A percentile compares a stretch with the other conserved stretches of the same genome.
phyloP scores from a whole-genome alignment of 2,888 invertebrate genomes.

The Endotricha flammealis region DNA sequence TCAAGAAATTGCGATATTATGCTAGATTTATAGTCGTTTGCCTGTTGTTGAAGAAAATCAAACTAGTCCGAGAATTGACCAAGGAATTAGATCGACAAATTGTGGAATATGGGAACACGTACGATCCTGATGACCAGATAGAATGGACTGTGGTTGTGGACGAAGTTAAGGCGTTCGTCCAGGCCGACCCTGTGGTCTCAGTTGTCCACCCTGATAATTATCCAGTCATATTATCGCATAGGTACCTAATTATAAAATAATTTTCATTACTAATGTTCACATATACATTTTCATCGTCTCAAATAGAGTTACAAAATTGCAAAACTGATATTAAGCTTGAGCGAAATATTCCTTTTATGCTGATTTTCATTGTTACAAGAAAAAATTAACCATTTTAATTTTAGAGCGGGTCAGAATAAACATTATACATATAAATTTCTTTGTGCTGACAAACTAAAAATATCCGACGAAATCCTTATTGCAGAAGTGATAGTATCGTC shows the following conservation, averaged over 20 bases:
- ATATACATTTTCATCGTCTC: too few relatives aligned
- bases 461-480: too few relatives aligned
- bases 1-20: slow-evolving; percentile 96
- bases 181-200: slow-evolving; percentile 92
- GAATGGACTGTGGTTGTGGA: slow-evolving; percentile 97
- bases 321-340: too few relatives aligned
- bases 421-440: too few relatives aligned
- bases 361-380: too few relatives aligned
- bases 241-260: slow-evolving; percentile 70
- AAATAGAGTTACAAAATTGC: too few relatives aligned
- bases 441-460: too few relatives aligned
- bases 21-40: slow-evolving; percentile 98
- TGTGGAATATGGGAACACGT: slow-evolving; percentile 95
- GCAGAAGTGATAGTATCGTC: too few relatives aligned
- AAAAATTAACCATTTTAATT: too few relatives aligned
- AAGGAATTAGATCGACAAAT: slow-evolving; percentile 96
- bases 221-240: slow-evolving; percentile 91
- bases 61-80: slow-evolving; percentile 93
- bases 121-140: slow-evolving; percentile 97
- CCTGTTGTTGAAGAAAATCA: slow-evolving; percentile 94
- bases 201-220: slow-evolving; percentile 93
- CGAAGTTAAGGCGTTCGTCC: slow-evolving; percentile 96
- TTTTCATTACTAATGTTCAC: too few relatives aligned
- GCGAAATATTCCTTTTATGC: too few relatives aligned
- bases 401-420: too few relatives aligned